Evolutionary conservation across 1,140 invertebrate genomes (phyloP).

Genomic region (Drosophila erecta): DNA sequence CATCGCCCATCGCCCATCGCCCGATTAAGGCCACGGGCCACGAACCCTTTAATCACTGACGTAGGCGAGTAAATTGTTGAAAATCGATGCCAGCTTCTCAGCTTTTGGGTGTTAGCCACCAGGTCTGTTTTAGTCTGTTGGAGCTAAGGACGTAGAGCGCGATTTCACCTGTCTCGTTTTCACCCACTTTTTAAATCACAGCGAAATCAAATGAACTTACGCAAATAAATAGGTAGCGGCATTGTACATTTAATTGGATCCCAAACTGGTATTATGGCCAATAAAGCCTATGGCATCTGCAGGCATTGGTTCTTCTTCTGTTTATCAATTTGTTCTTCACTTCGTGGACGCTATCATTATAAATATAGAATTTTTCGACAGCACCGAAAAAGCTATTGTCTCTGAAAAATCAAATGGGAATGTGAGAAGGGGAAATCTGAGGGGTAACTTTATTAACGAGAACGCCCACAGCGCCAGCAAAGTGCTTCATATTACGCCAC

Average conservation of each 20-base stretch:
- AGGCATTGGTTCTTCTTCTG: not conserved
- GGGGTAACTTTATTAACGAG: slow-evolving; percentile 58
- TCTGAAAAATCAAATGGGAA: not conserved
- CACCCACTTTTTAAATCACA: slow-evolving; percentile 17
- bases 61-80: too few species aligned
- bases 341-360: slow-evolving; percentile 41
- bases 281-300: slow-evolving; percentile 25
- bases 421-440: not conserved
- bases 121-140: too few species aligned
- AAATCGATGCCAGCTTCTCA: too few species aligned
- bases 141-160: too few species aligned
- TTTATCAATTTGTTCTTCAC: slow-evolving; percentile 24
- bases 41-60: too few species aligned
- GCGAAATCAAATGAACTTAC: slow-evolving; percentile 6
- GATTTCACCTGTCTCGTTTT: too few species aligned
- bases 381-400: slow-evolving; percentile 25
- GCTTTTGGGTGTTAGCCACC: too few species aligned
- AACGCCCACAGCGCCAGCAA: slow-evolving; percentile 76
- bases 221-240: slow-evolving; percentile 22
- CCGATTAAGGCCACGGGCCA: too few species aligned
- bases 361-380: not conserved
- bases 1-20: too few species aligned
- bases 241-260: slow-evolving; percentile 27
- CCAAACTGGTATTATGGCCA: slow-evolving; percentile 8
- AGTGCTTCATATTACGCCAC: slow-evolving; percentile 80